Conservation (phyloP, 2,888 invertebrate species). For the Xestia xanthographa region DNA sequence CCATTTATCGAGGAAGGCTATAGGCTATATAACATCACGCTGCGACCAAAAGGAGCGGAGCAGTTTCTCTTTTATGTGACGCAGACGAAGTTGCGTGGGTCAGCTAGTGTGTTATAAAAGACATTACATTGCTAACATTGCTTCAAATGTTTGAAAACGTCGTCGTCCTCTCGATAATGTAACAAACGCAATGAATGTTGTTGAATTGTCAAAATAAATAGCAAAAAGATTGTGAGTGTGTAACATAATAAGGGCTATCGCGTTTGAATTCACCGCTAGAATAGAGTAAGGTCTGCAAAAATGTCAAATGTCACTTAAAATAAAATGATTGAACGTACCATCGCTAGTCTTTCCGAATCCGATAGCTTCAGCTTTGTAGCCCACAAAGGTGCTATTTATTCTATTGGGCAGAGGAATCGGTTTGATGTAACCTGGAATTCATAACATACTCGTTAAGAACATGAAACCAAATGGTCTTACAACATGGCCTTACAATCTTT, state of each 20-base stretch:
- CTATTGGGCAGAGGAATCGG: conserved; percentile 61
- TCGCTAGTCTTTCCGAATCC: conserved; percentile 65
- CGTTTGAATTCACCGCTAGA: background rate
- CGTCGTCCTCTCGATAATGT: too few species aligned
- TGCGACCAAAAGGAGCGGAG: too few species aligned
- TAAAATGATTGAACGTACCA: conserved; percentile 18
- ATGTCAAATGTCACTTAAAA: background rate
- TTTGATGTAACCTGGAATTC: conserved; percentile 58
- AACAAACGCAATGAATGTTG: too few species aligned
- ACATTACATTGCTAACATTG: too few species aligned
- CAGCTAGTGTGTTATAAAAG: too few species aligned
- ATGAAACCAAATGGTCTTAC: background rate
- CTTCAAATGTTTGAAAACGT: background rate
- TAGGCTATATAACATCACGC: too few species aligned
- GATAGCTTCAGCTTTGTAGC: conserved; percentile 52
- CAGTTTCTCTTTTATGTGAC: too few species aligned
- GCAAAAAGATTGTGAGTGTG: background rate
- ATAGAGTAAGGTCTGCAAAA: background rate
- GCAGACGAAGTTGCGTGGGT: too few species aligned
- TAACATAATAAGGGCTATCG: too few species aligned
- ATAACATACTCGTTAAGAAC: background rate
- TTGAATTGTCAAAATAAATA: too few species aligned
- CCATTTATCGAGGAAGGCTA: too few species aligned
- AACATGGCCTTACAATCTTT: too few species aligned
- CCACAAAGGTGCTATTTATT: conserved; percentile 41